Evolutionary conservation across 1,140 invertebrate species (phyloP), one percentile per base, ranked within the genome.

Genomic region (Calliphora vicina): DNA sequence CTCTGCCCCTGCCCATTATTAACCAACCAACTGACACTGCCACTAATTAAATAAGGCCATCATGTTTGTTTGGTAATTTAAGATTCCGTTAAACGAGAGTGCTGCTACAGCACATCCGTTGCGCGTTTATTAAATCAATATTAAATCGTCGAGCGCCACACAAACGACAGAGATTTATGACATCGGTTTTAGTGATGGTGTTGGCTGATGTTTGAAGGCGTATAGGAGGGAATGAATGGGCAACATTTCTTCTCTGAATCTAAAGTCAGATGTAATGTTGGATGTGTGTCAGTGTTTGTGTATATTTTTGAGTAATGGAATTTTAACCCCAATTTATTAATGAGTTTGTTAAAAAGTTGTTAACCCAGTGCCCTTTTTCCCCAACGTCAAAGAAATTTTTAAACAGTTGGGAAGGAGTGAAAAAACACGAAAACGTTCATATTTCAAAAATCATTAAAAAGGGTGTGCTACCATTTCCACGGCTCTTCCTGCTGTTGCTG

Each of bases 261-360:
- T 17, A 50, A 50, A 50, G 0, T 50, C 45, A 17, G 12, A n/a
- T n/a, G n/a, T 50, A 50, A 50, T 12, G 45, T 50, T 50, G 0
- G 35, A 8, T 35, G 35, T 35, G 35, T n/a, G 50, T 57, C 13
- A 57, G 45, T 67, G 9, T 10, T 67, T 10, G 61, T 20, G n/a
- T 67, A 6, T 67, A 23, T n/a, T 6, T 10, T 67, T 20, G n/a
- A 12, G 3, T 67, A 67, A 67, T 67, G 61, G 20, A 67, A 67
- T 67, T 67, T 67, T 67, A 67, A 67, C 61, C 61, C 57, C 61
- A 67, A 67, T 67, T 67, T 67, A 67, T 67, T 67, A 67, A 67
- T 67, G 61, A 67, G 61, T 67, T 50, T 67, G 61, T 67, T 23
- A 23, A 67, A 67, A 67, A 25, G 9, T 67, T 20, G n/a, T 67